Evolutionary conservation across 2,113 vertebrate genomes (phyloP).

Genomic region (Tichodroma muraria): DNA sequence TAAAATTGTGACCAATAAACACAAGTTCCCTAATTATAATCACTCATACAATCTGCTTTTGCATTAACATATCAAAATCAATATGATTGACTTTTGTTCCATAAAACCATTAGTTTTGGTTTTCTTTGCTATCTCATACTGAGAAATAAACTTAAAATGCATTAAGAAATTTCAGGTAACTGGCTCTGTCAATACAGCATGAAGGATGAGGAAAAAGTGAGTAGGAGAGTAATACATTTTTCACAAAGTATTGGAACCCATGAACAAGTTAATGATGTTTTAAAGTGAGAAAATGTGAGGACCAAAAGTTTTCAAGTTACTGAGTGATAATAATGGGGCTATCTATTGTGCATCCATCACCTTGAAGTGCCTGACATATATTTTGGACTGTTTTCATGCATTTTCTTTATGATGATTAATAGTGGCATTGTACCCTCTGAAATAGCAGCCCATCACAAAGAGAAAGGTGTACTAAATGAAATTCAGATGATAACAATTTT

Average conservation of each 20-base stretch:
- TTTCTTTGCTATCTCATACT: background rate
- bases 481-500: conserved; percentile 7
- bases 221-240: background rate
- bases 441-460: background rate
- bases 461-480: background rate
- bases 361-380: background rate
- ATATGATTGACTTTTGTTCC: conserved; percentile 27
- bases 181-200: background rate
- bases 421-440: background rate
- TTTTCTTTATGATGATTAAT: conserved; percentile 48
- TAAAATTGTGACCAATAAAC: background rate
- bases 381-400: conserved; percentile 13
- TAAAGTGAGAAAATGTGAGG: conserved; percentile 14
- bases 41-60: conserved; percentile 25
- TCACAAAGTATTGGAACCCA: conserved; percentile 21
- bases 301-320: conserved; percentile 27
- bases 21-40: conserved; percentile 15
- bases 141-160: background rate
- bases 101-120: background rate
- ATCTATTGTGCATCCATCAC: conserved; percentile 33
- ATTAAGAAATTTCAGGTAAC: conserved; percentile 26
- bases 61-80: conserved; percentile 53
- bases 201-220: conserved; percentile 31
- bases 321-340: conserved; percentile 21
- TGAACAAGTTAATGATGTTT: conserved; percentile 23